A percentile compares a stretch with the other conserved stretches of the same genome.
Evolutionary conservation across 2,113 vertebrate genomes (phyloP).

Genomic region (Stigmatopora nigra): DNA sequence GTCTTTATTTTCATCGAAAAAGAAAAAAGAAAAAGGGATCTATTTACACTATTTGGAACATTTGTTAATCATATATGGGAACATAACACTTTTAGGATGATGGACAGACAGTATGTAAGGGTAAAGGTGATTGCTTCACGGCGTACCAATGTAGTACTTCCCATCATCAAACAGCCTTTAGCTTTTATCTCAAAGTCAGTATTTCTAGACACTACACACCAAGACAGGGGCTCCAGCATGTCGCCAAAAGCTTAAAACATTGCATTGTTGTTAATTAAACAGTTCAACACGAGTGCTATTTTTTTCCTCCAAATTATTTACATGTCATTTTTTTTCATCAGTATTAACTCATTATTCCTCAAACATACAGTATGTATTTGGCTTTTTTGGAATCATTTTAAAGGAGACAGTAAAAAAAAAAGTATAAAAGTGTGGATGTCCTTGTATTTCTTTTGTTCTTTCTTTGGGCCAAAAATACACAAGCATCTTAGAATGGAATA

Average conservation of each 20-base stretch:
- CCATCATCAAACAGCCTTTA: slow-evolving; percentile 9
- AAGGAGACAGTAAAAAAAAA: slow-evolving; percentile 51
- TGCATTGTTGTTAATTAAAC: slow-evolving; percentile 28
- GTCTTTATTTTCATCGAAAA: slow-evolving; percentile 65
- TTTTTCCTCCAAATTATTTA: slow-evolving; percentile 51
- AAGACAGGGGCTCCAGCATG: slow-evolving; percentile 18
- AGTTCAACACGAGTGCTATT: slow-evolving; percentile 18
- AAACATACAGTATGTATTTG: slow-evolving; percentile 67
- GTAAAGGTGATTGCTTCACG: slow-evolving; percentile 24
- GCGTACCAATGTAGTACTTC: slow-evolving; percentile 24
- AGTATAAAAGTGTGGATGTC: slow-evolving; percentile 36
- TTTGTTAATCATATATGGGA: slow-evolving; percentile 48
- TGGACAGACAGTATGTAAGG: slow-evolving; percentile 44
- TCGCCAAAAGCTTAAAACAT: slow-evolving; percentile 27
- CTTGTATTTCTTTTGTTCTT: slow-evolving; percentile 61
- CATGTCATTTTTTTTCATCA: slow-evolving; percentile 49
- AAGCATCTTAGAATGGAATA: slow-evolving; percentile 60
- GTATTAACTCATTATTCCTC: slow-evolving; percentile 46
- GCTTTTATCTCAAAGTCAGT: slow-evolving; percentile 17
- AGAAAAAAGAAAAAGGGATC: slow-evolving; percentile 23
- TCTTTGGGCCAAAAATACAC: slow-evolving; percentile 55
- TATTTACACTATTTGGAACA: slow-evolving; percentile 66
- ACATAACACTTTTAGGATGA: slow-evolving; percentile 52
- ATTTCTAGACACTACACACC: slow-evolving; percentile 12
- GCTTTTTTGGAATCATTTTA: slow-evolving; percentile 61